These are phyloP conservation scores for Drepanosiphum platanoidis DNA, from an alignment of 2,888 invertebrate species.

Conservation along the genomic window DNA sequence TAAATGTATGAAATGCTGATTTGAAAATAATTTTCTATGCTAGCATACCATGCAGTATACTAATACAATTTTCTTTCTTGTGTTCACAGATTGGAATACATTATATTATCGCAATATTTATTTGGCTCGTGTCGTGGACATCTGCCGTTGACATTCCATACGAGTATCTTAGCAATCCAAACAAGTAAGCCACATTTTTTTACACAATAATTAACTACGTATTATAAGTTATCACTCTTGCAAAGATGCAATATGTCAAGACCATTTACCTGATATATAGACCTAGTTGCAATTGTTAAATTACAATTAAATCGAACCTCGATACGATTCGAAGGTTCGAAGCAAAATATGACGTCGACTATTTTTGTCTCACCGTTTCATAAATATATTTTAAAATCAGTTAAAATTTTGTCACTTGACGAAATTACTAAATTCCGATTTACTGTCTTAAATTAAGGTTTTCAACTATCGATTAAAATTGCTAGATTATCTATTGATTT, in stretches of 20 bases:
- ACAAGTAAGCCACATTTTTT: conserved; percentile 40
- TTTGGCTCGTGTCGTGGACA: conserved; percentile 45
- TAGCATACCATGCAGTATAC: background rate
- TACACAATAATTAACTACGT: background rate
- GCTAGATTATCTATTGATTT: no score
- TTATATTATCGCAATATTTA: conserved; percentile 17
- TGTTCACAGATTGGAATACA: conserved; percentile 41
- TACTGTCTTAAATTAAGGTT: no score
- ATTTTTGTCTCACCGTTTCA: no score
- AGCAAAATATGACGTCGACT: no score
- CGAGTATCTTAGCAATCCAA: conserved; percentile 17
- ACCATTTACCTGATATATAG: no score
- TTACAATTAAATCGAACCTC: background rate
- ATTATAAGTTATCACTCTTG: background rate
- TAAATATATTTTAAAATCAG: no score
- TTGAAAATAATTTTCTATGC: conserved; percentile 42
- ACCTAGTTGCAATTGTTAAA: background rate
- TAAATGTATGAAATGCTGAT: conserved; percentile 3
- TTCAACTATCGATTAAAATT: no score
- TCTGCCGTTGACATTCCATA: conserved; percentile 34
- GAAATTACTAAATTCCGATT: no score
- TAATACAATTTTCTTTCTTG: background rate
- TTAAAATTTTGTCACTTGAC: no score
- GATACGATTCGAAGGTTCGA: no score
- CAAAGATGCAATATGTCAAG: no score